phyloP scores from a whole-genome alignment of 2,888 invertebrate genomes.

The Spisula solida region DNA sequence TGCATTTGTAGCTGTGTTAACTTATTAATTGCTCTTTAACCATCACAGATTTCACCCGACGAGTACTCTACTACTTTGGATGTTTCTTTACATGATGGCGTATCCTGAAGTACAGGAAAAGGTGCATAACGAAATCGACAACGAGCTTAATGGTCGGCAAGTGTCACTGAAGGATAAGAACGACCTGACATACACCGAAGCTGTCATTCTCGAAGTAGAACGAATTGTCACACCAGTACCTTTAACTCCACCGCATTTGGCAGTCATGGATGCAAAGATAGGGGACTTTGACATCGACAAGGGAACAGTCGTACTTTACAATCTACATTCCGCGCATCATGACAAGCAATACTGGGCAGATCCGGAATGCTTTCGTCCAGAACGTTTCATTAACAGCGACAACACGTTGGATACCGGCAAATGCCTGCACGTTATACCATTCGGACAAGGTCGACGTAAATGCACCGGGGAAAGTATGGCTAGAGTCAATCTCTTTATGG shows the following conservation, averaged over 20 bases:
- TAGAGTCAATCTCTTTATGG: slow-evolving; percentile 75
- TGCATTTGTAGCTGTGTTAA: not conserved
- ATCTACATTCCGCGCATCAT: slow-evolving; percentile 60
- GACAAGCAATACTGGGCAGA: slow-evolving; percentile 54
- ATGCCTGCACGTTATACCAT: slow-evolving; percentile 67
- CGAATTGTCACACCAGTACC: slow-evolving; percentile 69
- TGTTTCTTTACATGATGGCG: slow-evolving; percentile 74
- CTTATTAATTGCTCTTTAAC: not conserved
- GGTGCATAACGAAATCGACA: slow-evolving; percentile 76
- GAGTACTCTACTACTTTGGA: slow-evolving; percentile 68
- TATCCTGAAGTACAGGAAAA: slow-evolving; percentile 73
- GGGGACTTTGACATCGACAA: slow-evolving; percentile 38
- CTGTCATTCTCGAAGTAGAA: slow-evolving; percentile 72
- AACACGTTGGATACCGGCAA: slow-evolving; percentile 36
- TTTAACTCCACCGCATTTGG: slow-evolving; percentile 78
- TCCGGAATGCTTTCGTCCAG: slow-evolving; percentile 53
- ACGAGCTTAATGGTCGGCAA: slow-evolving; percentile 49
- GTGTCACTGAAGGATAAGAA: slow-evolving; percentile 65
- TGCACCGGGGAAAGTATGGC: slow-evolving; percentile 80
- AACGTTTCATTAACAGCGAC: slow-evolving; percentile 52
- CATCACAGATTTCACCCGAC: slow-evolving; percentile 64
- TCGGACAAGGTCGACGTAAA: slow-evolving; percentile 74
- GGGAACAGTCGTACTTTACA: slow-evolving; percentile 57
- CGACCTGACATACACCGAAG: slow-evolving; percentile 70
- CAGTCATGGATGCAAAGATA: slow-evolving; percentile 59